phyloP scores from a whole-genome alignment of 2,888 invertebrate species.

The Drosophila ustulata region DNA sequence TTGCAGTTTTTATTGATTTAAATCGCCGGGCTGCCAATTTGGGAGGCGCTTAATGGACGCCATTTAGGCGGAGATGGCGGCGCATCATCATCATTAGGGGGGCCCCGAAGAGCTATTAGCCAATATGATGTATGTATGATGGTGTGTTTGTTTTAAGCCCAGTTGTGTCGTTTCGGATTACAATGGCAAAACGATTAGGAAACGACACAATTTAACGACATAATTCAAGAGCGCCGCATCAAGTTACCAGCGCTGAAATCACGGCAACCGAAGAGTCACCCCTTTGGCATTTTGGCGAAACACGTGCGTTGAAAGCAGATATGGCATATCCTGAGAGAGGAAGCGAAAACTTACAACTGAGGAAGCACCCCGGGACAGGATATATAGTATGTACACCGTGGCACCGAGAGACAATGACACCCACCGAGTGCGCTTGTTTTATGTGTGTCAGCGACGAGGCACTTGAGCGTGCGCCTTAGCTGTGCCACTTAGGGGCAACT shows the following conservation, averaged over 20 bases:
- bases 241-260: conserved; percentile 55
- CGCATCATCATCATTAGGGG: conserved; percentile 70
- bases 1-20: conserved; percentile 70
- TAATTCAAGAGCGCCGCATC: conserved; percentile 79
- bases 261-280: conserved; percentile 43
- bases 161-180: conserved; percentile 57
- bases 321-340: conserved; percentile 81
- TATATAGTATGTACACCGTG: conserved; percentile 17
- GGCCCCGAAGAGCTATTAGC: conserved; percentile 13
- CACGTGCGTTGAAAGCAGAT: conserved; percentile 77
- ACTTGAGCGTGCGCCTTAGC: conserved; percentile 66
- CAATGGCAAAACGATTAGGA: conserved; percentile 75
- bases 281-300: conserved; percentile 37
- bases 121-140: conserved; percentile 6
- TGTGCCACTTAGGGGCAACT: conserved; percentile 69
- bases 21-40: conserved; percentile 75
- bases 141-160: conserved; percentile 28
- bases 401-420: conserved; percentile 41
- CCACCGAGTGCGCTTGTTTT: conserved; percentile 37
- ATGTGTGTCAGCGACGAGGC: conserved; percentile 24
- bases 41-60: conserved; percentile 69
- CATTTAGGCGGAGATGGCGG: conserved; percentile 44
- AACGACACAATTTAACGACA: conserved; percentile 80
- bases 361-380: conserved; percentile 74
- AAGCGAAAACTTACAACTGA: conserved; percentile 83